Evolutionary conservation across 2,113 vertebrate species (phyloP).

Genomic region (Nycticorax nycticorax): DNA sequence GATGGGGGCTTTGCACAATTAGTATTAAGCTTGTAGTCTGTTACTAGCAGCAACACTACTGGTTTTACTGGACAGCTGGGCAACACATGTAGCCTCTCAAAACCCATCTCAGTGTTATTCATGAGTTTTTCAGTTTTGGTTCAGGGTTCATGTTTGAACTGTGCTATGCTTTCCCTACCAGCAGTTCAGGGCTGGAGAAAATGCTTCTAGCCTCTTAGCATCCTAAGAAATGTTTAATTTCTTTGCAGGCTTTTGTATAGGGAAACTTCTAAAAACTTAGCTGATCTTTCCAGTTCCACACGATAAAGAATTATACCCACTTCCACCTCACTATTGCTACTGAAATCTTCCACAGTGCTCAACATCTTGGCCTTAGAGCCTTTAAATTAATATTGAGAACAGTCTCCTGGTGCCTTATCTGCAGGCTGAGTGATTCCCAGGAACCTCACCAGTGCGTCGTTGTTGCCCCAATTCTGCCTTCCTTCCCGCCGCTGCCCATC

Average conservation of each 20-base stretch:
- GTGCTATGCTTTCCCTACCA: neutral
- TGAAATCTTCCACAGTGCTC: neutral
- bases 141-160: neutral
- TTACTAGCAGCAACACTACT: neutral
- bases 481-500: neutral
- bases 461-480: neutral
- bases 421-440: neutral
- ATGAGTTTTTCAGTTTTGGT: neutral
- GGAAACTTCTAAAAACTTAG: neutral
- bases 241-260: neutral
- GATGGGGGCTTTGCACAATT: neutral
- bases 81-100: neutral
- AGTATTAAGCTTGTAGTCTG: neutral
- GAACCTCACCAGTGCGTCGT: neutral
- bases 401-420: neutral
- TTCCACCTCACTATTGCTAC: neutral
- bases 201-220: neutral
- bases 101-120: neutral
- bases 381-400: neutral
- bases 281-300: neutral
- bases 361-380: neutral
- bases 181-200: neutral
- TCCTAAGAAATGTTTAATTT: neutral
- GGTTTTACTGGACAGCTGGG: neutral
- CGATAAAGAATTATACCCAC: neutral